phyloP scores from a whole-genome alignment of 2,888 invertebrate species.

The Lucinisca nassula region DNA sequence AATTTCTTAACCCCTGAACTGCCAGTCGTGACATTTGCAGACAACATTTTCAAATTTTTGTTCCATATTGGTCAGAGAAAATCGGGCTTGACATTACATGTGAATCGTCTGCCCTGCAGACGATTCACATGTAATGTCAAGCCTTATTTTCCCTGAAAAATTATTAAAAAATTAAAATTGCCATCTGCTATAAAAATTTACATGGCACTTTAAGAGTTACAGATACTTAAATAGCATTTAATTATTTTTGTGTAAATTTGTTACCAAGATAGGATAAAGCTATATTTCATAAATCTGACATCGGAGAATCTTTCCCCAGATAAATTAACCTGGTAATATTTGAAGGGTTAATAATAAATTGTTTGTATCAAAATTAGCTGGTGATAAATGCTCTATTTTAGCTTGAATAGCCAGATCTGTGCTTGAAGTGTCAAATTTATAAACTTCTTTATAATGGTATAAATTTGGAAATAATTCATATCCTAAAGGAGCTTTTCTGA shows the following conservation, averaged over 20 bases:
- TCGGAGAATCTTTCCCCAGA: neutral
- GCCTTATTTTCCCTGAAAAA: too few relatives aligned
- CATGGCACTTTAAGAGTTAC: neutral
- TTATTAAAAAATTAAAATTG: too few relatives aligned
- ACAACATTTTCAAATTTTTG: too few relatives aligned
- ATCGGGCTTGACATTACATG: too few relatives aligned
- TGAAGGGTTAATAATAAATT: conserved; percentile 4
- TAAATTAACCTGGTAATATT: neutral
- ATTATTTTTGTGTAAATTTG: neutral
- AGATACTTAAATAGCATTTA: neutral
- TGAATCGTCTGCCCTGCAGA: too few relatives aligned
- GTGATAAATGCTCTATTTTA: neutral
- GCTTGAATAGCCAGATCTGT: neutral
- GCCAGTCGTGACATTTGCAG: too few relatives aligned
- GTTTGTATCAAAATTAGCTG: neutral
- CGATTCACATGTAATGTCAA: too few relatives aligned
- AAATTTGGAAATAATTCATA: too few relatives aligned
- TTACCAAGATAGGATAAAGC: neutral
- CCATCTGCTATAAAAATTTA: too few relatives aligned
- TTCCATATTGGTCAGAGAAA: too few relatives aligned
- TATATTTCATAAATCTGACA: neutral
- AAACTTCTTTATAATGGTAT: neutral
- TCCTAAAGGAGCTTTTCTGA: too few relatives aligned
- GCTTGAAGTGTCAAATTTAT: conserved; percentile 3
- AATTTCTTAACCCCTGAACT: too few relatives aligned